phyloP scores from a whole-genome alignment of 1,140 invertebrate genomes.

The Centruroides vittatus region DNA sequence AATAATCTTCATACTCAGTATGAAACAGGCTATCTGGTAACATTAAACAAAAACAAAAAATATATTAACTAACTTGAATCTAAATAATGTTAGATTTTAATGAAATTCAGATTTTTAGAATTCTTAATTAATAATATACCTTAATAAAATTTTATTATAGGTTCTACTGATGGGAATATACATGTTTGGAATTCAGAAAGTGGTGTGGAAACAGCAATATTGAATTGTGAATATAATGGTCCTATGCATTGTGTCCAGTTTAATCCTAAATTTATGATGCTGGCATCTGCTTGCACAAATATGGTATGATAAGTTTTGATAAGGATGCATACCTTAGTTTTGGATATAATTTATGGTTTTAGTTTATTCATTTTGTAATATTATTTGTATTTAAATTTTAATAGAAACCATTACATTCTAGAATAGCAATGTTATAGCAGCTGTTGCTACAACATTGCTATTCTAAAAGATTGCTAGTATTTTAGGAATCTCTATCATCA shows the following conservation, averaged over 20 bases:
- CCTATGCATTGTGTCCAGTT: constrained; percentile 96
- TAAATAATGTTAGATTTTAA: too few relatives aligned
- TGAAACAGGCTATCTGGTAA: too few relatives aligned
- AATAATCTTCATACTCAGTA: too few relatives aligned
- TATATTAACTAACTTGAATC: too few relatives aligned
- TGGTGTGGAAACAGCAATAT: constrained; percentile 13
- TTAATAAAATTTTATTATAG: constrained; percentile 18
- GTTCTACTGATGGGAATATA: constrained; percentile 80
- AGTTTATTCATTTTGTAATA: background rate
- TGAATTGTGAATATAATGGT: constrained; percentile 79
- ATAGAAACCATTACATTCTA: background rate
- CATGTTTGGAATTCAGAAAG: constrained; percentile 49
- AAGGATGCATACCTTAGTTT: too few relatives aligned
- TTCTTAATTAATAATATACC: background rate
- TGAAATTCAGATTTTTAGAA: too few relatives aligned
- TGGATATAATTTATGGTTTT: background rate
- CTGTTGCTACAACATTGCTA: too few relatives aligned
- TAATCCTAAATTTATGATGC: constrained; percentile 98
- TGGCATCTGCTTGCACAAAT: constrained; percentile 90
- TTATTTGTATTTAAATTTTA: background rate
- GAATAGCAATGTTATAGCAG: too few relatives aligned
- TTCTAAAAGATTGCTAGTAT: too few relatives aligned
- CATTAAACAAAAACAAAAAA: too few relatives aligned
- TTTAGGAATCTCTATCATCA: too few relatives aligned
- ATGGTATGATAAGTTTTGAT: constrained; percentile 40